Evolutionary conservation across 1,140 invertebrate genomes (phyloP).

Genomic region (Drosophila kanapiae): DNA sequence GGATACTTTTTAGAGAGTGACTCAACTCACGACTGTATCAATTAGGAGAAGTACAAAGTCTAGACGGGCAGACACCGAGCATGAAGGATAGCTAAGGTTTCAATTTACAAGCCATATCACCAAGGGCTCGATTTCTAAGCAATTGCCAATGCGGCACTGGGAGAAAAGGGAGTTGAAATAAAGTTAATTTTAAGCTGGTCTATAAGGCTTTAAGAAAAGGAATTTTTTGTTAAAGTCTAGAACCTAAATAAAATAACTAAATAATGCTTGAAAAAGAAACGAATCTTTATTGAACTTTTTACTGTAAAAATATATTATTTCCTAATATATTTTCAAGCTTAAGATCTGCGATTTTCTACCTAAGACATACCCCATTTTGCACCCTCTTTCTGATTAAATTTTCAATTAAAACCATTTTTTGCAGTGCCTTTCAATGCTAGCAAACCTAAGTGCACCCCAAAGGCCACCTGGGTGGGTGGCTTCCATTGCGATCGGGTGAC

Average conservation of each 20-base stretch:
- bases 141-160: not conserved
- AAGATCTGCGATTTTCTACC: too few species aligned
- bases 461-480: slow-evolving; percentile 47
- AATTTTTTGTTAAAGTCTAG: too few species aligned
- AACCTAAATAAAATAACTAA: not conserved
- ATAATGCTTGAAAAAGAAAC: not conserved
- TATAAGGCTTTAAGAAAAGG: not conserved
- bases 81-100: slow-evolving; percentile 35
- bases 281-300: not conserved
- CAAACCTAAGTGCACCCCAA: slow-evolving; percentile 28
- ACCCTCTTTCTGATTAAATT: not conserved
- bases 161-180: not conserved
- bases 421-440: slow-evolving; percentile 16
- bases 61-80: slow-evolving; percentile 23
- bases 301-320: not conserved
- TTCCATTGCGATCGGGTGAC: slow-evolving; percentile 39
- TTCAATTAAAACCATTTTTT: not conserved
- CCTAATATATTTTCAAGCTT: not conserved
- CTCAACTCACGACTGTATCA: slow-evolving; percentile 38
- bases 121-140: slow-evolving; percentile 14
- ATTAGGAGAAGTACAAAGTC: slow-evolving; percentile 32
- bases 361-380: too few species aligned
- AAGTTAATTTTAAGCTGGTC: not conserved
- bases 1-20: slow-evolving; percentile 12
- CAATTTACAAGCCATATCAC: slow-evolving; percentile 13